These are phyloP conservation scores for Melipona quadrifasciata DNA, from an alignment of 1,140 invertebrate genomes.

Conservation along the genomic window DNA sequence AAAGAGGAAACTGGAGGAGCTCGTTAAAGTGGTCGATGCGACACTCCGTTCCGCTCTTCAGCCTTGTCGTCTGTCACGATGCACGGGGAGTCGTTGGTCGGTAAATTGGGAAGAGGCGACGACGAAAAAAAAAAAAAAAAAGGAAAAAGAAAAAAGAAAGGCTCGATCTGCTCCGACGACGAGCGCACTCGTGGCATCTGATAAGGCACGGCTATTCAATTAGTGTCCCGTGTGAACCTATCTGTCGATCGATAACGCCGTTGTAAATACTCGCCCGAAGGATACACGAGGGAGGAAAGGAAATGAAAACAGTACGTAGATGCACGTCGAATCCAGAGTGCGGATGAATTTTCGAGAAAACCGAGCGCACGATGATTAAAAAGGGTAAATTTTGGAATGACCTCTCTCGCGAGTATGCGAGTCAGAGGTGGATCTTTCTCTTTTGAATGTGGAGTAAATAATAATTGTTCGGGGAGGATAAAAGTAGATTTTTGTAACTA, in stretches of 20 bases:
- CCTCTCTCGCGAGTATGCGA: not conserved
- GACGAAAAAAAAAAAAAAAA: not conserved
- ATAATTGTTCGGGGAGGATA: not conserved
- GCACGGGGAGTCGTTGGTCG: conserved; percentile 19
- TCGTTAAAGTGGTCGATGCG: conserved; percentile 53
- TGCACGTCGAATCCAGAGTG: not conserved
- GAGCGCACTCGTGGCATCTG: conserved; percentile 32
- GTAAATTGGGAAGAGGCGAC: conserved; percentile 54
- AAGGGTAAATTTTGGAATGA: not conserved
- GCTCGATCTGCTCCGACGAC: conserved; percentile 20
- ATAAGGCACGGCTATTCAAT: conserved; percentile 37
- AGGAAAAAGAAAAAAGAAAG: not conserved
- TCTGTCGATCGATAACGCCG: conserved; percentile 21
- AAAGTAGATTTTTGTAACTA: not conserved
- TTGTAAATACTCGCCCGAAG: conserved; percentile 8
- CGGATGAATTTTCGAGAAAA: not conserved
- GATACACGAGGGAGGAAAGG: not conserved
- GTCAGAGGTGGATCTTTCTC: not conserved
- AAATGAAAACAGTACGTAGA: conserved; percentile 6
- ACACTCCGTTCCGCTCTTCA: conserved; percentile 25
- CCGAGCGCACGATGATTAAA: not conserved
- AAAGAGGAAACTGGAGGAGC: conserved; percentile 35
- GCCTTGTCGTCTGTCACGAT: conserved; percentile 29
- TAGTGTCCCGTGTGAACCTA: conserved; percentile 18
- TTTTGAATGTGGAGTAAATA: not conserved